phyloP scores from a whole-genome alignment of 2,888 invertebrate species.

The Drosophila pseudotalamancana region DNA sequence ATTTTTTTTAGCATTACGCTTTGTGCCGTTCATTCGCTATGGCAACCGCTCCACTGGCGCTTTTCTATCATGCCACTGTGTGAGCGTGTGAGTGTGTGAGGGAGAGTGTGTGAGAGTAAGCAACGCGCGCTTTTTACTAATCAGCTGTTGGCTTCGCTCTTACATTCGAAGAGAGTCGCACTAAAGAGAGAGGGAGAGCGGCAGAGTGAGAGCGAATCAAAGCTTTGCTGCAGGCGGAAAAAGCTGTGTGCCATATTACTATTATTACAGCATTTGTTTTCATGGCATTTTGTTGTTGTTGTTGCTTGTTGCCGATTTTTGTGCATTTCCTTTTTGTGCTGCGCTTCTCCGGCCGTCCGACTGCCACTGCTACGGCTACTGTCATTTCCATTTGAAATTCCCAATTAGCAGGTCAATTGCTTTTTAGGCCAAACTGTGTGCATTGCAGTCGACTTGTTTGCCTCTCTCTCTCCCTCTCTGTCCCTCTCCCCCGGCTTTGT shows the following conservation, averaged over 20 bases:
- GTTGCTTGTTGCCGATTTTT: slow-evolving; percentile 38
- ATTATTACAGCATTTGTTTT: slow-evolving; percentile 58
- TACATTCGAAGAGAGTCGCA: slow-evolving; percentile 12
- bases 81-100: slow-evolving; percentile 13
- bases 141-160: slow-evolving; percentile 62
- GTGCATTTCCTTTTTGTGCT: slow-evolving; percentile 57
- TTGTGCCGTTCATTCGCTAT: slow-evolving; percentile 77
- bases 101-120: slow-evolving; percentile 23
- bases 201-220: not conserved
- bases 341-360: slow-evolving; percentile 40
- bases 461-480: not conserved
- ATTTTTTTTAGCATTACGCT: slow-evolving; percentile 66
- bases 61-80: slow-evolving; percentile 26
- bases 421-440: slow-evolving; percentile 78
- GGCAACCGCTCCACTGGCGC: slow-evolving; percentile 67
- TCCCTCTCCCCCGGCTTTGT: not conserved
- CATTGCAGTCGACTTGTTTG: slow-evolving; percentile 61
- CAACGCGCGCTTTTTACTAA: slow-evolving; percentile 64
- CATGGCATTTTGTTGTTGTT: slow-evolving; percentile 1
- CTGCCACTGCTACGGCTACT: slow-evolving; percentile 41
- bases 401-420: slow-evolving; percentile 80
- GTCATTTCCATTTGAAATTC: slow-evolving; percentile 67
- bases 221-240: slow-evolving; percentile 55
- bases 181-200: not conserved
- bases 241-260: slow-evolving; percentile 61